These are phyloP conservation scores for Ophion slaviceki DNA, from an alignment of 2,888 invertebrate genomes.

Conservation along the genomic window DNA sequence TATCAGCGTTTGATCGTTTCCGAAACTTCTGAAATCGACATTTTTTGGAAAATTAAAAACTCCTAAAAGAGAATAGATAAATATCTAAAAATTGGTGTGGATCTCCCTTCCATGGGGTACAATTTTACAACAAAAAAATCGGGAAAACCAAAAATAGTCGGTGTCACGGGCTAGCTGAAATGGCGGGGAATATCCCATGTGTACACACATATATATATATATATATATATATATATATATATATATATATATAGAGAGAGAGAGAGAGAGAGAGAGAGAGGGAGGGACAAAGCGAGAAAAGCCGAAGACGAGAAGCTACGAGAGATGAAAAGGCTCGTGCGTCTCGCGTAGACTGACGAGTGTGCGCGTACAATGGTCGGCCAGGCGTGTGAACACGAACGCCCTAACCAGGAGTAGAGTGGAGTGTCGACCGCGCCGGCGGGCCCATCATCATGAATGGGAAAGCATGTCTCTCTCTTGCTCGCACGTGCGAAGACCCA, in stretches of 20 bases:
- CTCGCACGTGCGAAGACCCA: slow-evolving; percentile 49
- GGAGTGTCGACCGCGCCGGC: slow-evolving; percentile 70
- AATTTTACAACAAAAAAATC: too few species aligned
- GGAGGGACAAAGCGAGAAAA: neutral
- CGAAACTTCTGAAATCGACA: too few species aligned
- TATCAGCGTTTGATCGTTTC: too few species aligned
- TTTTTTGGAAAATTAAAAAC: too few species aligned
- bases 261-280: slow-evolving; percentile 4
- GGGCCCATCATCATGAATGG: slow-evolving; percentile 74
- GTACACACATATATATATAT: too few species aligned
- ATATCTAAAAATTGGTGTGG: too few species aligned
- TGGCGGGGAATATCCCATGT: too few species aligned
- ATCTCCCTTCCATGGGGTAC: too few species aligned
- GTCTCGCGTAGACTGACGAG: slow-evolving; percentile 33
- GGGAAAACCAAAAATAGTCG: too few species aligned
- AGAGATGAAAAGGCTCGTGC: slow-evolving; percentile 64
- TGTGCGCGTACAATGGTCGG: slow-evolving; percentile 65
- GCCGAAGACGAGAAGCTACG: slow-evolving; percentile 41
- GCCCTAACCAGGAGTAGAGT: slow-evolving; percentile 68
- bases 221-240: too few species aligned
- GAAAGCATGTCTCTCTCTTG: slow-evolving; percentile 66
- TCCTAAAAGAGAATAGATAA: too few species aligned
- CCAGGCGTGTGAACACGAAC: slow-evolving; percentile 73
- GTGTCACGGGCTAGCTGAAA: too few species aligned
- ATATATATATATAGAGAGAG: neutral